Evolutionary conservation across 2,888 invertebrate genomes (phyloP).

Genomic region (Xanthorhoe designata): DNA sequence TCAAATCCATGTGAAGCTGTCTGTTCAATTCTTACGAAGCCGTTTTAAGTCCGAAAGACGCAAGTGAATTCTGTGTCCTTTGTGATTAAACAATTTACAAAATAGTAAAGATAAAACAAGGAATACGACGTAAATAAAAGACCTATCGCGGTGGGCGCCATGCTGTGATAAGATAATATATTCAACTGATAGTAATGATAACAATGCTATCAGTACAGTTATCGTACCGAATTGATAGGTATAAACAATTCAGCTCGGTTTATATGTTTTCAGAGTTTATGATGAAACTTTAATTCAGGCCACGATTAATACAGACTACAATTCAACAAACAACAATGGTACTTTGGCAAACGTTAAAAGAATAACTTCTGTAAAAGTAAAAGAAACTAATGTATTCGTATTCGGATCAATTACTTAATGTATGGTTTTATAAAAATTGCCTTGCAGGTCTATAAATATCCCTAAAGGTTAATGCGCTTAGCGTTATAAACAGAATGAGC

Average conservation of each 20-base stretch:
- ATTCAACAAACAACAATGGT: not conserved
- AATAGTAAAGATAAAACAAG: conserved; percentile 16
- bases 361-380: too few relatives aligned
- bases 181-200: conserved; percentile 27
- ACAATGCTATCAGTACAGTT: conserved; percentile 19
- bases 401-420: not conserved
- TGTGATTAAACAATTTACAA: conserved; percentile 16
- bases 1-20: too few relatives aligned
- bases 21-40: not conserved
- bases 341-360: not conserved
- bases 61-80: not conserved
- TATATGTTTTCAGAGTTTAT: not conserved
- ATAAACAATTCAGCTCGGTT: not conserved
- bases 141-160: conserved; percentile 37
- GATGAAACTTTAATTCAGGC: too few relatives aligned
- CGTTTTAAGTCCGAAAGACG: not conserved
- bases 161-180: conserved; percentile 33
- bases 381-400: too few relatives aligned
- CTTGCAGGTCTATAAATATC: conserved; percentile 28
- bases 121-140: conserved; percentile 39
- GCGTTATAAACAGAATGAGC: conserved; percentile 33
- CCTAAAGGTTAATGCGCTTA: conserved; percentile 33
- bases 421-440: conserved; percentile 17
- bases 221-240: not conserved
- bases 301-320: too few relatives aligned